Evolutionary conservation across 2,113 vertebrate species (phyloP).

Genomic region (Neoarius graeffei): DNA sequence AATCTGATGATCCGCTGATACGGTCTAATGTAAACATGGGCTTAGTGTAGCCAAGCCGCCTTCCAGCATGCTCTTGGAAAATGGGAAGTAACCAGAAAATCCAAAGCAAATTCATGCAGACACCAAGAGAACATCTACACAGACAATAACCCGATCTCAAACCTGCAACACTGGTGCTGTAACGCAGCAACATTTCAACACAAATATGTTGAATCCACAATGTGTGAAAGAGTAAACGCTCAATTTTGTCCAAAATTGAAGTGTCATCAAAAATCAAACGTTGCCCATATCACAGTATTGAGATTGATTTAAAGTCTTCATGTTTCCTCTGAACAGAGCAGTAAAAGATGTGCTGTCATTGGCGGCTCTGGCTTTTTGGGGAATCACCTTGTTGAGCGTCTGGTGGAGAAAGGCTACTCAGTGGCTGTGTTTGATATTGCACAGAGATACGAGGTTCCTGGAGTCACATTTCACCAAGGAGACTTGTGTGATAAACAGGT

Average conservation of each 20-base stretch:
- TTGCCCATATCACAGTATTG: background rate
- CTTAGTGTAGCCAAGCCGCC: no score
- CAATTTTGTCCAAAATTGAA: background rate
- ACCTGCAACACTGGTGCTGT: no score
- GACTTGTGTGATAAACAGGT: constrained; percentile 91
- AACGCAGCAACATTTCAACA: no score
- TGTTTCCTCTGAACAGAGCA: constrained; percentile 68
- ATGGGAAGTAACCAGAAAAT: no score
- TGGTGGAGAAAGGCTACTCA: constrained; percentile 80
- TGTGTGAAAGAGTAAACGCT: background rate
- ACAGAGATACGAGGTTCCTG: constrained; percentile 76
- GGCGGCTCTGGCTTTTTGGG: constrained; percentile 94
- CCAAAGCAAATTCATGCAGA: no score
- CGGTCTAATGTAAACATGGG: no score
- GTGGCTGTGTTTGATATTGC: constrained; percentile 92
- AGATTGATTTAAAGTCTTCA: background rate
- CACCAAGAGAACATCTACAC: no score
- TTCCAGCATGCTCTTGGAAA: no score
- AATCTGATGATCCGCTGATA: no score
- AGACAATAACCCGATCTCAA: no score
- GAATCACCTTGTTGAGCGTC: constrained; percentile 87
- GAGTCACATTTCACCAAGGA: constrained; percentile 84
- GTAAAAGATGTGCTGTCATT: constrained; percentile 83
- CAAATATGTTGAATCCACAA: background rate
- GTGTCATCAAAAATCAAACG: background rate